A percentile compares a stretch with the other conserved stretches of the same genome.
Evolutionary conservation across 2,113 vertebrate species (phyloP).

Genomic region (Esox niger): DNA sequence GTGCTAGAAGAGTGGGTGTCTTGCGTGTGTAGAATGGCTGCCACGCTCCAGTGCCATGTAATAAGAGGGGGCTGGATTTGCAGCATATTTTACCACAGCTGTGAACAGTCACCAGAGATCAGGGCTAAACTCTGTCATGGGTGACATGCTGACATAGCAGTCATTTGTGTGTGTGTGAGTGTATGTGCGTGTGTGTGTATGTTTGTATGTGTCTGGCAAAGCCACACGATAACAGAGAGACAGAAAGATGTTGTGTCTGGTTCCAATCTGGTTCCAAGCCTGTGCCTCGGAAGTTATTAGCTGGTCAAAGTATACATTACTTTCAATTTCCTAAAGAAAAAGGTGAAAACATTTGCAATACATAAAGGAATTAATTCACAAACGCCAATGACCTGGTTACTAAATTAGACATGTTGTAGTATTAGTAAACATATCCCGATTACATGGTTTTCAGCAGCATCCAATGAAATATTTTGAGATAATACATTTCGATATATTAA

Average conservation of each 20-base stretch:
- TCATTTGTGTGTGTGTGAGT: conserved; percentile 1
- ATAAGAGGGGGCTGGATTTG: conserved; percentile 25
- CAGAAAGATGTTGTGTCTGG: neutral
- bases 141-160: conserved; percentile 2
- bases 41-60: conserved; percentile 25
- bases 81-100: conserved; percentile 27
- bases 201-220: neutral
- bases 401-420: too few species aligned
- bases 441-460: too few species aligned
- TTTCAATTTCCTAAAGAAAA: too few species aligned
- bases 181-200: too few species aligned
- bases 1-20: neutral
- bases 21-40: neutral
- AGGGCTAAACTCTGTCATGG: conserved; percentile 8
- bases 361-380: neutral
- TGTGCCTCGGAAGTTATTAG: too few species aligned
- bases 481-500: too few species aligned
- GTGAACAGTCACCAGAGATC: conserved; percentile 9
- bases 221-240: neutral
- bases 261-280: neutral
- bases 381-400: too few species aligned
- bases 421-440: too few species aligned
- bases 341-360: neutral
- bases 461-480: too few species aligned
- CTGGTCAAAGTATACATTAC: too few species aligned